Evolutionary conservation across 2,797 vertebrate species (phyloP), one percentile per base, ranked within the genome.

Genomic region (Enteromius afrohamiltoni): DNA sequence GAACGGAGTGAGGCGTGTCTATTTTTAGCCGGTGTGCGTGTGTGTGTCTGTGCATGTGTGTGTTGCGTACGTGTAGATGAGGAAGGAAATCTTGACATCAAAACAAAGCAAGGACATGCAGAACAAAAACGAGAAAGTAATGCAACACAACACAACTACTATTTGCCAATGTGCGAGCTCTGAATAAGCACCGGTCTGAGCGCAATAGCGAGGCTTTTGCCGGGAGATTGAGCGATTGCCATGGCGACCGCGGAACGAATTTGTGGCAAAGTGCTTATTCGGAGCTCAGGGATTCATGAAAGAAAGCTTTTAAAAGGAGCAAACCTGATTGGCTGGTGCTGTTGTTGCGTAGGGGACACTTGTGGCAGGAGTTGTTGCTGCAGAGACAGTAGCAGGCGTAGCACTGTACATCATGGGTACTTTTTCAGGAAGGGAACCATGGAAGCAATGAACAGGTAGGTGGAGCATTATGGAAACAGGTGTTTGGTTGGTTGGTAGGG

Each of bases 241-340:
- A 64, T 64, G 62, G 62, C 29, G 62, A 64, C 62, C 6, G 62
- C 62, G 16, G 62, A 64, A 64, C 17, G 14, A 16, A 17, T 53
- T 69, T 80, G 89, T 92, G 94, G 92, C 64, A 29, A 95, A 96
- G 96, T 95, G 96, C 95, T 96, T 95, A 96, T 96, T 96, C 96
- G 95, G 95, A 97, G 96, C 96, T 97, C 89, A 86, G 95, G 96
- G 96, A 96, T 96, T 95, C 92, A 96, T 96, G 96, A 98, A 96
- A 97, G 96, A 97, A 98, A 98, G 97, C 98, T 98, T 89, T 97
- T 98, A 99, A 98, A 99, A 99, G 97, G 97, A 97, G 97, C 98
- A 99, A 99, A 99, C 98, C 98, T 99, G 98, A 99, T 99, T 99
- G 97, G 97, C 97, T 98, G 97, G 95, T 96, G 98, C 97, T 97